A percentile compares a stretch with the other conserved stretches of the same genome.
Evolutionary conservation across 2,888 invertebrate genomes (phyloP).

Genomic region (Nephrotoma appendiculata): DNA sequence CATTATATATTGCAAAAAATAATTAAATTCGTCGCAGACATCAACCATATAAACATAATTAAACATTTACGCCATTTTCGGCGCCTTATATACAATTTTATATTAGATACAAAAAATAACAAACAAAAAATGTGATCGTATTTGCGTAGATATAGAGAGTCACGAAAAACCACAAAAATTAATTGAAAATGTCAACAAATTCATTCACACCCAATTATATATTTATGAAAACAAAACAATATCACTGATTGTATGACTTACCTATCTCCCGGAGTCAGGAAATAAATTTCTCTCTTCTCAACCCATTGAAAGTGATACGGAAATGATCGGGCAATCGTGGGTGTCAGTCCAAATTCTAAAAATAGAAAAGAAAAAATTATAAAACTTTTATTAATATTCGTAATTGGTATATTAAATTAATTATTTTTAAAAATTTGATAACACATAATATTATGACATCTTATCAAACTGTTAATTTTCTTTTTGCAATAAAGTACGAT

Average conservation of each 20-base stretch:
- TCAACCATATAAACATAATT: not conserved
- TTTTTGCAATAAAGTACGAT: not conserved
- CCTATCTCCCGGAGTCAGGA: conserved; percentile 34
- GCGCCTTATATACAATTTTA: not conserved
- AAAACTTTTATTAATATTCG: not conserved
- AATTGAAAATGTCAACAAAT: not conserved
- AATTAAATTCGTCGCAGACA: not conserved
- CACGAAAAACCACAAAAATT: not conserved
- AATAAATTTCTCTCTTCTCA: conserved; percentile 26
- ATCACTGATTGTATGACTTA: conserved; percentile 15
- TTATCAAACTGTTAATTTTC: not conserved
- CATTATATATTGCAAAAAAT: too few species aligned
- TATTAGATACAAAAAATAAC: not conserved
- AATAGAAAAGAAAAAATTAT: not conserved
- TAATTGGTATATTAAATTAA: not conserved
- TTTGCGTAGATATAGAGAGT: not conserved
- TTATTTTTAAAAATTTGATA: not conserved
- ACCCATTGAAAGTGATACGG: conserved; percentile 28
- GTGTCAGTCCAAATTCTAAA: not conserved
- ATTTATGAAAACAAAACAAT: not conserved
- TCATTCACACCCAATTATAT: not conserved
- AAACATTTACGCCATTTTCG: not conserved
- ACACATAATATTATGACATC: not conserved
- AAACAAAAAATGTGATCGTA: not conserved
- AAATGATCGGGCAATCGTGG: not conserved